These are phyloP conservation scores for Orius laevigatus DNA, from an alignment of 1,140 invertebrate genomes.

Conservation along the genomic window DNA sequence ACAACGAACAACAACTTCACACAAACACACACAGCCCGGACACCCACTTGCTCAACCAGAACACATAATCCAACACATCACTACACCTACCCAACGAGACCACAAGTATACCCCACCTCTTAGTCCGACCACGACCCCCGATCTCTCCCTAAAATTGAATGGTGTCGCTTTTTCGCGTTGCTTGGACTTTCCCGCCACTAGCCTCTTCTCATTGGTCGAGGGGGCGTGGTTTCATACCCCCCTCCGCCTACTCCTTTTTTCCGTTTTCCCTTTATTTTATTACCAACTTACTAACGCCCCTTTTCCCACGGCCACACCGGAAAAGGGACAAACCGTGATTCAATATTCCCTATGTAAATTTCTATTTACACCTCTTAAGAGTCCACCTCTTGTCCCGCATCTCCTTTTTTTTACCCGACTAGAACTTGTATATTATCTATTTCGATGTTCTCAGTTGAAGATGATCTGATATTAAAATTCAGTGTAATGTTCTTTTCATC, in stretches of 20 bases:
- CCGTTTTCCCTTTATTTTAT: background rate
- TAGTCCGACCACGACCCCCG: too few relatives aligned
- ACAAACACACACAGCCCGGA: background rate
- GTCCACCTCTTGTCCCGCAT: conserved; percentile 7
- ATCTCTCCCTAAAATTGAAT: too few relatives aligned
- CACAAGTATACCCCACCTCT: too few relatives aligned
- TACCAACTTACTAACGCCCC: conserved; percentile 1
- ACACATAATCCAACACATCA: too few relatives aligned
- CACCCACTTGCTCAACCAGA: background rate
- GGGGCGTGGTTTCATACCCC: conserved; percentile 4
- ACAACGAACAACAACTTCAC: too few relatives aligned
- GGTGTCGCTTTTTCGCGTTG: background rate
- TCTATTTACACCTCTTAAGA: conserved; percentile 16
- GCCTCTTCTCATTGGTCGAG: background rate
- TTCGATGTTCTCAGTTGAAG: background rate
- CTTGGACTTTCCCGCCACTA: background rate
- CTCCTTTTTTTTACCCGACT: background rate
- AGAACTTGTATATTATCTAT: background rate
- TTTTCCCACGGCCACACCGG: background rate
- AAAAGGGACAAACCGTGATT: conserved; percentile 7
- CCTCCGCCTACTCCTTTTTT: background rate
- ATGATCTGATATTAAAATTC: background rate
- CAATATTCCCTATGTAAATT: conserved; percentile 17
- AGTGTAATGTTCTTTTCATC: background rate
- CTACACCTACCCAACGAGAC: too few relatives aligned